Evolutionary conservation across 2,797 vertebrate species (phyloP).

Genomic region (Anolis apletophallus): DNA sequence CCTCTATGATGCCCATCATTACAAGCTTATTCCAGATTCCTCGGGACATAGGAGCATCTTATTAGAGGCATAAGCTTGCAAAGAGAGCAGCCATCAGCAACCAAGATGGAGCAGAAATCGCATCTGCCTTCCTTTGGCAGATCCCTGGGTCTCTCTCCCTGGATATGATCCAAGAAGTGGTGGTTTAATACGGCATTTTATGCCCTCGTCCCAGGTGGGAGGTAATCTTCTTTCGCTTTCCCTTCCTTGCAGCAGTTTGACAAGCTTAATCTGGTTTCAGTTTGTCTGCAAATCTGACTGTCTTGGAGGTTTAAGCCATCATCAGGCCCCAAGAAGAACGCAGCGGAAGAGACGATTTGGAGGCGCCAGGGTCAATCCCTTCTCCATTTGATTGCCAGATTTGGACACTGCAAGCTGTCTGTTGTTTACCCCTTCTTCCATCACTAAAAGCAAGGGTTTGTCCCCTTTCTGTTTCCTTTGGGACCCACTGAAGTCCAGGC

Average conservation of each 20-base stretch:
- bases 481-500: not conserved
- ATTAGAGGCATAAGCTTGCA: not conserved
- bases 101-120: not conserved
- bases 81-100: not conserved
- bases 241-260: not conserved
- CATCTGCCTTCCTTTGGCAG: not conserved
- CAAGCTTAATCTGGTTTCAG: not conserved
- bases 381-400: not conserved
- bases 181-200: not conserved
- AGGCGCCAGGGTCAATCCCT: fast-evolving
- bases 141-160: not conserved
- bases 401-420: not conserved
- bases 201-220: not conserved
- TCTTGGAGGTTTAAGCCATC: not conserved
- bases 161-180: not conserved
- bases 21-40: not conserved
- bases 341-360: fast-evolving
- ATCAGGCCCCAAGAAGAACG: not conserved
- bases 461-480: conserved; percentile 21
- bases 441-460: conserved; percentile 37
- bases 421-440: conserved; percentile 46
- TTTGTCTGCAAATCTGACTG: not conserved
- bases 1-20: not conserved
- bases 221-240: not conserved
- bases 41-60: not conserved